Evolutionary conservation across 2,888 invertebrate species (phyloP).

Genomic region (Leptopilina drosophilae): DNA sequence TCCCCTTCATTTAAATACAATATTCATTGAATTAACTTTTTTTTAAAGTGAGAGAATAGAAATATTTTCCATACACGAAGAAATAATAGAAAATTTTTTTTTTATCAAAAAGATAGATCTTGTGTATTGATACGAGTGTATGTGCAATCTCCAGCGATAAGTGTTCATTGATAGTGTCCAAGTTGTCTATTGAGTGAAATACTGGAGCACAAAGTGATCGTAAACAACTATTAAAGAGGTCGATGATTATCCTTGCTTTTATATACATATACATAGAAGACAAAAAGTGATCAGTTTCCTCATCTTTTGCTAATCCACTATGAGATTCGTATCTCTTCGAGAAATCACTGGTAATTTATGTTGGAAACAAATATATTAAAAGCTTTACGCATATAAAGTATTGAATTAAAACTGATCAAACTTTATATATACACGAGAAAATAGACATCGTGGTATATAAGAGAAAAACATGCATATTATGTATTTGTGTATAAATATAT

Average conservation of each 20-base stretch:
- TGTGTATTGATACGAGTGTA: not conserved
- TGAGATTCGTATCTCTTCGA: conserved; percentile 9
- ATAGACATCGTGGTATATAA: not conserved
- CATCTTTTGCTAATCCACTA: conserved; percentile 11
- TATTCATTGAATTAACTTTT: not conserved
- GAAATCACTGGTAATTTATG: conserved; percentile 17
- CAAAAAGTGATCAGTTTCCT: conserved; percentile 33
- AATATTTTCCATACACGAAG: not conserved
- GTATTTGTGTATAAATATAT: not conserved
- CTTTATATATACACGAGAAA: not conserved
- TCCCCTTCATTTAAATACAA: too few species aligned
- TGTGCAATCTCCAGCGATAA: conserved; percentile 30
- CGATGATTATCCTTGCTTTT: conserved; percentile 23
- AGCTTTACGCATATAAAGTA: conserved; percentile 5
- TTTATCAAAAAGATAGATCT: conserved; percentile 3
- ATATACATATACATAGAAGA: not conserved
- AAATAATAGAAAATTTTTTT: not conserved
- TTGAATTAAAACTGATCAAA: not conserved
- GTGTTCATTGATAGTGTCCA: conserved; percentile 27
- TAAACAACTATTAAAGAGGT: conserved; percentile 23
- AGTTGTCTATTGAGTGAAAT: conserved; percentile 8
- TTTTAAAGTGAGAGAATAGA: not conserved
- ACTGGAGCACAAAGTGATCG: conserved; percentile 34
- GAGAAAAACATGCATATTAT: not conserved
- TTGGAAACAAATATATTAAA: conserved; percentile 19